These are phyloP conservation scores for Drosophila ezoana DNA, from an alignment of 2,888 invertebrate species.

Conservation along the genomic window DNA sequence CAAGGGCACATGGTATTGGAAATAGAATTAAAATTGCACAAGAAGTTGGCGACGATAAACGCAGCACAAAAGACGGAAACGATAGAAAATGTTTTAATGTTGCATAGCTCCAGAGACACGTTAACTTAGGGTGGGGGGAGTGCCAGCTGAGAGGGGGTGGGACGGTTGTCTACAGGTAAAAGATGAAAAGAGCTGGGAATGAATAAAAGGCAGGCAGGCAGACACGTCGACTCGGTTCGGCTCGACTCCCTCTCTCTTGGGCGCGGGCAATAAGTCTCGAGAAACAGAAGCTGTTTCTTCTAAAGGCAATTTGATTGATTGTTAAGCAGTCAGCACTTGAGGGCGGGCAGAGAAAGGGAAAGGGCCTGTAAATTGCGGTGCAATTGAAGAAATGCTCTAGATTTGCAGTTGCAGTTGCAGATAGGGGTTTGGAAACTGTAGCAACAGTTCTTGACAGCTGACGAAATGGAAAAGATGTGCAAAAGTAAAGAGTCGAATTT, in stretches of 20 bases:
- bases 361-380: conserved; percentile 18
- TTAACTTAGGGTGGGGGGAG: neutral
- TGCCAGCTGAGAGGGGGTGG: neutral
- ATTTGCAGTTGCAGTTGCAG: conserved; percentile 1
- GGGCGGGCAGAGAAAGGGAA: neutral
- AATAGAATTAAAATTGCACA: conserved; percentile 72
- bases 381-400: conserved; percentile 17
- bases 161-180: neutral
- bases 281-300: conserved; percentile 22
- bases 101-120: conserved; percentile 31
- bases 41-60: conserved; percentile 60
- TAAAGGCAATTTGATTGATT: conserved; percentile 72
- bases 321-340: conserved; percentile 47
- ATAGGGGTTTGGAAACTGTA: conserved; percentile 1
- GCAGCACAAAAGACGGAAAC: conserved; percentile 67
- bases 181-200: conserved; percentile 2
- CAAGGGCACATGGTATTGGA: conserved; percentile 46
- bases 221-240: neutral
- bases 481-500: conserved; percentile 8
- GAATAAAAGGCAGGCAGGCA: conserved; percentile 7
- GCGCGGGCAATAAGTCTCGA: conserved; percentile 30
- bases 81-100: conserved; percentile 79
- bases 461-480: conserved; percentile 17
- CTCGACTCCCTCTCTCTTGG: neutral
- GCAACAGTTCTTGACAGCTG: conserved; percentile 30